Conservation (phyloP, 2,888 invertebrate genomes). For the Phortica okadai region DNA sequence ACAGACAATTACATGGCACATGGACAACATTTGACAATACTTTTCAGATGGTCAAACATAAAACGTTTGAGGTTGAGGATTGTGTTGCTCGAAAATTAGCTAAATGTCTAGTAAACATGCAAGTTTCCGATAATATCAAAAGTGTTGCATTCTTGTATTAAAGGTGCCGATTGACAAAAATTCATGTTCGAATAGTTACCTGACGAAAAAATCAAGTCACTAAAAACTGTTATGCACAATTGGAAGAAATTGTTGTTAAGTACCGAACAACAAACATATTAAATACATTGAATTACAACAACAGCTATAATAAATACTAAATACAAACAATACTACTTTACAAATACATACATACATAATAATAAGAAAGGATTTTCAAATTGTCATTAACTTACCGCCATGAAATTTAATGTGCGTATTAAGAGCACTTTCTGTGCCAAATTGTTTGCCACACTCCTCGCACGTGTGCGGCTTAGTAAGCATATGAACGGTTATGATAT, state of each 20-base stretch:
- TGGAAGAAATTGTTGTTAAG: not conserved
- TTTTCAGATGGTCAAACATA: too few species aligned
- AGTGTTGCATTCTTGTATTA: too few species aligned
- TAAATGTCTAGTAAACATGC: too few species aligned
- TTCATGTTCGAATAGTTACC: not conserved
- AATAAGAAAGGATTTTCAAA: not conserved
- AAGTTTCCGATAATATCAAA: too few species aligned
- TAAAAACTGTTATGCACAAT: constrained; percentile 55
- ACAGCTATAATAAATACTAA: not conserved
- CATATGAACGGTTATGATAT: constrained; percentile 72
- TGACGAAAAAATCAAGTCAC: constrained; percentile 46
- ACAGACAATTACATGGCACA: too few species aligned
- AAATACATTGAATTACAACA: not conserved
- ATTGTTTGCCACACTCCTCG: constrained; percentile 71
- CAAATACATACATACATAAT: not conserved
- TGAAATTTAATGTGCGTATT: constrained; percentile 72
- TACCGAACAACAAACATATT: not conserved
- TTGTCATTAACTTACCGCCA: constrained; percentile 63
- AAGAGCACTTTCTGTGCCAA: constrained; percentile 72
- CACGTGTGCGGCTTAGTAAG: constrained; percentile 69
- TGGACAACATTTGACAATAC: too few species aligned
- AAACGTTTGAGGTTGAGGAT: too few species aligned
- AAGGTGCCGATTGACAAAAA: too few species aligned
- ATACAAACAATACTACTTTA: not conserved
- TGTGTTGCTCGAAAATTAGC: too few species aligned